Conservation (phyloP, 2,113 vertebrate genomes). For the Noctilio leporinus region DNA sequence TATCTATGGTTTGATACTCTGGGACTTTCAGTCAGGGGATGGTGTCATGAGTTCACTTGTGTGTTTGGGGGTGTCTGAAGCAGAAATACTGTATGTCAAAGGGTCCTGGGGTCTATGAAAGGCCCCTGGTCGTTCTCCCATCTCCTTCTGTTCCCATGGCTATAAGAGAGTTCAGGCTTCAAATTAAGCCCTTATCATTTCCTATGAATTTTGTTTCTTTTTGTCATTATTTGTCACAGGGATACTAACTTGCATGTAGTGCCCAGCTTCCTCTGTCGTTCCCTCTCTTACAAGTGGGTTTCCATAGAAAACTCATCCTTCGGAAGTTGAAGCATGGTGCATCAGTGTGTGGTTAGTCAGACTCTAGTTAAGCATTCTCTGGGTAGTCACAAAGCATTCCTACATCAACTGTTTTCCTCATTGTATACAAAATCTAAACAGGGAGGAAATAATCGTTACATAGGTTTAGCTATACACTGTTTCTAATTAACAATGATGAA, state of each 20-base stretch:
- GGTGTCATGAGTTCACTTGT: neutral
- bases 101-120: neutral
- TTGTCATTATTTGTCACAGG: neutral
- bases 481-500: neutral
- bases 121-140: neutral
- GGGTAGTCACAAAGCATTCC: neutral
- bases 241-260: neutral
- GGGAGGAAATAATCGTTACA: neutral
- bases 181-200: neutral
- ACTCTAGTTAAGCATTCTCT: neutral
- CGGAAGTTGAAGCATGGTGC: neutral
- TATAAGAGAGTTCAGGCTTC: neutral
- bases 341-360: neutral
- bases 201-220: neutral
- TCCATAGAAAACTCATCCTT: neutral
- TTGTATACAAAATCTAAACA: neutral
- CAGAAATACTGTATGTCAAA: neutral
- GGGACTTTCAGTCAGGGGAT: neutral
- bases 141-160: neutral
- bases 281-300: neutral
- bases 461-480: neutral
- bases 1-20: neutral
- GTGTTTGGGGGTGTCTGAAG: neutral
- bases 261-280: neutral
- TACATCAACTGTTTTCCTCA: neutral